A percentile compares a stretch with the other conserved stretches of the same genome.
phyloP scores from a whole-genome alignment of 2,797 vertebrate species.

The Molossus alvarezi region DNA sequence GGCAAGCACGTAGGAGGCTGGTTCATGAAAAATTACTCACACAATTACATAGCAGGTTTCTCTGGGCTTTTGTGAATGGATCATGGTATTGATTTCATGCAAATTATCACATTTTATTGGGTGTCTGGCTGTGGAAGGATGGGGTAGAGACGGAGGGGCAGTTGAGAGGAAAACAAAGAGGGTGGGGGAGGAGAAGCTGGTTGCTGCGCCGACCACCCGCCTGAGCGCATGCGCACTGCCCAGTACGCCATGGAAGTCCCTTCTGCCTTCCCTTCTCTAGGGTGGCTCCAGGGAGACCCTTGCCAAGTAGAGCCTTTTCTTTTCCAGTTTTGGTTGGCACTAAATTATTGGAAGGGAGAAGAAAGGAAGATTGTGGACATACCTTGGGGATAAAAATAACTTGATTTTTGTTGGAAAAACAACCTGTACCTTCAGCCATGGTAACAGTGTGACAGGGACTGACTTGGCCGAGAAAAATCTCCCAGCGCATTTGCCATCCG shows the following conservation, averaged over 20 bases:
- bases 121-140: slow-evolving; percentile 79
- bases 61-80: slow-evolving; percentile 86
- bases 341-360: slow-evolving; percentile 66
- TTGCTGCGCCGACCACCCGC: slow-evolving; percentile 71
- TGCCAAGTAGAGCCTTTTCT: slow-evolving; percentile 68
- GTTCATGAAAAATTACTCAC: slow-evolving; percentile 87
- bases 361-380: slow-evolving; percentile 49
- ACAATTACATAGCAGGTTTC: slow-evolving; percentile 83
- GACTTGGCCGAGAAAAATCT: slow-evolving; percentile 57
- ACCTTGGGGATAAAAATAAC: slow-evolving; percentile 66
- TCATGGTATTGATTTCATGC: slow-evolving; percentile 82
- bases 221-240: slow-evolving; percentile 45
- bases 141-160: slow-evolving; percentile 22
- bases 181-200: slow-evolving; percentile 38
- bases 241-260: slow-evolving; percentile 67
- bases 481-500: slow-evolving; percentile 24
- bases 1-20: slow-evolving; percentile 86
- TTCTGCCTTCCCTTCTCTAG: slow-evolving; percentile 59
- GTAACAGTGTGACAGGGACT: not conserved
- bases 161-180: slow-evolving; percentile 76
- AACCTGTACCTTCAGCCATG: not conserved
- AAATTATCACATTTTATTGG: slow-evolving; percentile 82
- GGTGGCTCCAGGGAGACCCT: slow-evolving; percentile 38
- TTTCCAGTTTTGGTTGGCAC: slow-evolving; percentile 49
- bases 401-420: slow-evolving; percentile 62